phyloP scores from a whole-genome alignment of 2,797 vertebrate genomes.

The Xenentodon cancila region DNA sequence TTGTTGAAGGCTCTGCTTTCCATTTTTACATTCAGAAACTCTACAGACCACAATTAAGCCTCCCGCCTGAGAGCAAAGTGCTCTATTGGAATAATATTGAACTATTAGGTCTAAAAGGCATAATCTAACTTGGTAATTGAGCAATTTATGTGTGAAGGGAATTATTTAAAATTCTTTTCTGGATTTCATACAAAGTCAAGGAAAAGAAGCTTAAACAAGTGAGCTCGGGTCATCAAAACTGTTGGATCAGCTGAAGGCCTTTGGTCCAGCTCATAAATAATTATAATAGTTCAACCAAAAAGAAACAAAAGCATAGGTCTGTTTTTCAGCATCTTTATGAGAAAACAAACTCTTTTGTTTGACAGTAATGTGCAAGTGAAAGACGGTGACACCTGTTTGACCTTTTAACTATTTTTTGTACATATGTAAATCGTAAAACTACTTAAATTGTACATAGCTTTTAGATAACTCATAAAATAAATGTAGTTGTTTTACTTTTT shows the following conservation, averaged over 20 bases:
- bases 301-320: background rate
- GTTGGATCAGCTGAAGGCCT: background rate
- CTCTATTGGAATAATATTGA: background rate
- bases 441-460: too few relatives aligned
- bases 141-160: background rate
- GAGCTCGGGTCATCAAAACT: background rate
- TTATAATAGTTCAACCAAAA: background rate
- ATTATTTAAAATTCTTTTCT: constrained; percentile 1
- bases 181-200: background rate
- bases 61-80: background rate
- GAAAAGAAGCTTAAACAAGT: background rate
- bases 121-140: background rate
- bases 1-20: background rate
- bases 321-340: background rate
- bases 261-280: background rate
- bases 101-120: background rate
- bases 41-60: background rate
- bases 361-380: background rate
- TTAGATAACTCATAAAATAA: too few relatives aligned
- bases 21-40: background rate
- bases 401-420: too few relatives aligned
- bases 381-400: background rate
- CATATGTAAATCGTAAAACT: too few relatives aligned
- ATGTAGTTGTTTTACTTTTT: too few relatives aligned
- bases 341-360: too few relatives aligned